Evolutionary conservation across 92 coral and sea anemone species (phyloP).

Genomic region (Pocillopora grandis): DNA sequence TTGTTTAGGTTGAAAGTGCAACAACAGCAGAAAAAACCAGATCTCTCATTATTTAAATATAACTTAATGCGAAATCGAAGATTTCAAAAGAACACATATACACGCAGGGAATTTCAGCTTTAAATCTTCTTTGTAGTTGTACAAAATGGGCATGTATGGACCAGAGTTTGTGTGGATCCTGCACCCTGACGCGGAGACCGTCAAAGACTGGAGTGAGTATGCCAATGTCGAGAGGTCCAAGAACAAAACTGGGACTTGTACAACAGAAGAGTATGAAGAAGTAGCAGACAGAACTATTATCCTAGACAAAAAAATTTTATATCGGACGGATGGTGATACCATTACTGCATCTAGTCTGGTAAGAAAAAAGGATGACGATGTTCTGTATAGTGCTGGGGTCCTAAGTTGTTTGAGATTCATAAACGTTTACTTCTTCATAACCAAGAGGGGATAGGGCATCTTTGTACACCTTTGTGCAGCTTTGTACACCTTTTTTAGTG

Average conservation of each 20-base stretch:
- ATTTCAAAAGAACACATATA: too few species aligned
- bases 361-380: constrained; percentile 3
- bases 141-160: constrained; percentile 74
- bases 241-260: constrained; percentile 23
- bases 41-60: too few species aligned
- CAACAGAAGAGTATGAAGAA: constrained; percentile 41
- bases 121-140: constrained; percentile 46
- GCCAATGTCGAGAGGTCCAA: not conserved
- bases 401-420: too few species aligned
- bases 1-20: too few species aligned
- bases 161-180: constrained; percentile 89
- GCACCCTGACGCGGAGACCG: constrained; percentile 49
- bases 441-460: too few species aligned
- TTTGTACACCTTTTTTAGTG: too few species aligned
- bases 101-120: too few species aligned
- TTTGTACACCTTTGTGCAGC: too few species aligned
- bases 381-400: too few species aligned
- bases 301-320: constrained; percentile 38
- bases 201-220: constrained; percentile 42
- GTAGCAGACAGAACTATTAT: constrained; percentile 61
- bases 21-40: too few species aligned
- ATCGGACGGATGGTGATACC: constrained; percentile 42
- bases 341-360: constrained; percentile 82
- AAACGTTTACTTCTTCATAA: too few species aligned
- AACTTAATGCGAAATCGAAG: too few species aligned